These are phyloP conservation scores for Dicranocentrus wangi DNA, from an alignment of 2,888 invertebrate genomes.

Conservation along the genomic window DNA sequence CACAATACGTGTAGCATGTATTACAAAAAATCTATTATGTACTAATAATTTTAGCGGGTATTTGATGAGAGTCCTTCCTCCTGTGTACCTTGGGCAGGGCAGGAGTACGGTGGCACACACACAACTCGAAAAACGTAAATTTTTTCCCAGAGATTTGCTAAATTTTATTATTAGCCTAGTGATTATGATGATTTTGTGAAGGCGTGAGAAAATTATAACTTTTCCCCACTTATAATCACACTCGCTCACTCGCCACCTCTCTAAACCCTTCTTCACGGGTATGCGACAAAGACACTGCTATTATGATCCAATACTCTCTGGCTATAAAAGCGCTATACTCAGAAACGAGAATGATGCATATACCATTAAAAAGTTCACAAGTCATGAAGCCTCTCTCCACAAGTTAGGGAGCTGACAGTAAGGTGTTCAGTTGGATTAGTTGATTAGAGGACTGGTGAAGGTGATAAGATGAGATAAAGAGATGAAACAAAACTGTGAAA, in stretches of 20 bases:
- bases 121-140: not conserved
- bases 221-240: constrained; percentile 44
- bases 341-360: constrained; percentile 7
- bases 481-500: constrained; percentile 71
- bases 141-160: constrained; percentile 63
- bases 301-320: too few species aligned
- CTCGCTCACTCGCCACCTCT: constrained; percentile 5
- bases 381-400: too few species aligned
- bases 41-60: constrained; percentile 64
- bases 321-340: not conserved
- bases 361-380: constrained; percentile 18
- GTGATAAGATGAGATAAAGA: constrained; percentile 71
- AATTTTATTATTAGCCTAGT: constrained; percentile 67
- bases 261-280: constrained; percentile 51
- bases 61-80: constrained; percentile 59
- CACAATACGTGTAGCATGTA: not conserved
- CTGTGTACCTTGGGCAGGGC: constrained; percentile 58
- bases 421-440: constrained; percentile 52
- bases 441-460: constrained; percentile 54
- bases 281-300: constrained; percentile 48
- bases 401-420: too few species aligned
- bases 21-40: constrained; percentile 39
- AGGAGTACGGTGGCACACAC: constrained; percentile 9
- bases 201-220: constrained; percentile 65
- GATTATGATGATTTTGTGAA: constrained; percentile 65